Percentiles rank a stretch among this genome's conserved stretches.
These are phyloP conservation scores for Arge pagana DNA, from an alignment of 2,888 invertebrate genomes.

Conservation along the genomic window DNA sequence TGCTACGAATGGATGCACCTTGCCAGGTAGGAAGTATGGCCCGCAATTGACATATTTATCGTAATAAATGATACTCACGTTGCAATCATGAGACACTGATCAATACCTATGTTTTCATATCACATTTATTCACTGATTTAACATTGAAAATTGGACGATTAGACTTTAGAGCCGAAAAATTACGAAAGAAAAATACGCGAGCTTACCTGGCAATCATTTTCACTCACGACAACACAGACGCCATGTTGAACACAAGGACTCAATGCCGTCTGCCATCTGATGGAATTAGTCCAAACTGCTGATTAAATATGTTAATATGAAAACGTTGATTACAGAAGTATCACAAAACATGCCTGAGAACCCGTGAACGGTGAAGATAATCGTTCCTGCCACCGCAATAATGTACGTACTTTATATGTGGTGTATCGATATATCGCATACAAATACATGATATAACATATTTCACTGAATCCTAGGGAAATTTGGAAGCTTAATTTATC, in stretches of 20 bases:
- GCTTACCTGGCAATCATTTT: conserved; percentile 45
- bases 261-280: conserved; percentile 18
- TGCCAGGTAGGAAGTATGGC: conserved; percentile 19
- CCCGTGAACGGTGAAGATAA: no score
- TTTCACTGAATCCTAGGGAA: no score
- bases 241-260: conserved; percentile 49
- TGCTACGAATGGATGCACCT: conserved; percentile 19
- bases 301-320: no score
- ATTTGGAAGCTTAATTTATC: no score
- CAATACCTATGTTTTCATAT: conserved; percentile 4
- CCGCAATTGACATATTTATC: conserved; percentile 18
- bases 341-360: no score
- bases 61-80: conserved; percentile 19
- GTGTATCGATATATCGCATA: no score
- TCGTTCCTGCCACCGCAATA: no score
- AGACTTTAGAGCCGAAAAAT: conserved; percentile 8
- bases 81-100: conserved; percentile 1
- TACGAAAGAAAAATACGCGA: conserved; percentile 28
- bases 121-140: conserved; percentile 16
- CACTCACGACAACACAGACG: conserved; percentile 42
- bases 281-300: conserved; percentile 10
- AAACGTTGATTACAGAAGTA: no score
- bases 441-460: no score
- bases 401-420: no score
- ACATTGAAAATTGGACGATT: conserved; percentile 1